Base-by-base conservation (phyloP, 2,888 invertebrate species). In the Terebella lapidaria region DNA sequence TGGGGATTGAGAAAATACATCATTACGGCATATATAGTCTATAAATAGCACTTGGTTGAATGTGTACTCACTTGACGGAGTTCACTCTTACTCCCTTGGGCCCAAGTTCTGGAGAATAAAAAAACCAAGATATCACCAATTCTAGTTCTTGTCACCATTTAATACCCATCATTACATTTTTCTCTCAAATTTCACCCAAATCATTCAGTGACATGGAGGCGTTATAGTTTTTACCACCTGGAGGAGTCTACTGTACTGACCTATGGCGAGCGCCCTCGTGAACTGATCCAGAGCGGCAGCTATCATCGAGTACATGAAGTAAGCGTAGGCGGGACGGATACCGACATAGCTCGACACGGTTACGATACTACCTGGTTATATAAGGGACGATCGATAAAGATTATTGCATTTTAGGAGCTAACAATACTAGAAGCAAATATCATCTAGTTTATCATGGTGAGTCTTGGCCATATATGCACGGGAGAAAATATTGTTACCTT, bases 61-160 rank as follows among this genome's bases (percentile, higher is more conserved):
- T n/a, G n/a, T n/a, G n/a, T n/a, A 56, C 57, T 51, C 22, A 56
- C 57, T 57, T 57, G 5, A 57, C 58, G 15, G 58, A 57, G 29
- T 57, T 57, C 5, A 57, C 58, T 20, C 58, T 5, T 4, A 57
- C 58, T n/a, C 58, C 58, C 24, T 54, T 57, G 4, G 58, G 58
- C 4, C 58, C 58, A 15, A 57, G 27, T 29, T 57, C 58, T 57
- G 29, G 18, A 35, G n/a, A 35, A n/a, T 15, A 35, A 35, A 35
- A 35, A 35, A 35, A 35, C n/a, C 42, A 35, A 35, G n/a, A n/a
- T 35, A 35, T n/a, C 42, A 35, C n/a, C n/a, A n/a, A n/a, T n/a
- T n/a, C n/a, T n/a, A n/a, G n/a, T n/a, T n/a, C n/a, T n/a, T n/a
- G n/a, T n/a, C n/a, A n/a, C n/a, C n/a, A n/a, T n/a, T n/a, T n/a